Percentiles rank a stretch among this genome's conserved stretches.
Conservation (phyloP, 2,797 vertebrate species). For the Australoheros facetus region DNA sequence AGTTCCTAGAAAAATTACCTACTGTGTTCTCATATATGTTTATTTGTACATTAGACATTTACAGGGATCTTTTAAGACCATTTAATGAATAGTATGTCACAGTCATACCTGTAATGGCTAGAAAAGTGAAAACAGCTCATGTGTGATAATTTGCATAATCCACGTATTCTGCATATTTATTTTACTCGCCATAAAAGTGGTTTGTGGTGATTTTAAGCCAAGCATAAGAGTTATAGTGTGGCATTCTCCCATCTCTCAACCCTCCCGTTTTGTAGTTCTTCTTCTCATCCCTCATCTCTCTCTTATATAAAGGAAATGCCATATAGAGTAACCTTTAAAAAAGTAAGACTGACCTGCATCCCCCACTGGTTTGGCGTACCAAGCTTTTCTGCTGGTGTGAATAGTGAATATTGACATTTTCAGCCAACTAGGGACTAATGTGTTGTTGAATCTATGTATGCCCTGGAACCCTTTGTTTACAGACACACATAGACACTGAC, state of each 20-base stretch:
- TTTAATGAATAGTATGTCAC: neutral
- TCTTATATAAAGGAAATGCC: constrained; percentile 48
- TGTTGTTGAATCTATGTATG: constrained; percentile 55
- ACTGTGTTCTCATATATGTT: neutral
- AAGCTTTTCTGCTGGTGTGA: constrained; percentile 49
- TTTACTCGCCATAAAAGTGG: neutral
- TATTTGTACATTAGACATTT: rapidly evolving
- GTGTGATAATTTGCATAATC: neutral
- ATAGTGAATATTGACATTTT: constrained; percentile 69
- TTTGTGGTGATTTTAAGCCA: neutral
- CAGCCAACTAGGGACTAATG: constrained; percentile 39
- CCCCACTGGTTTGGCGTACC: constrained; percentile 17
- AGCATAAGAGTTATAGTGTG: neutral
- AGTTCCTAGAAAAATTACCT: neutral
- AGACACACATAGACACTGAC: constrained; percentile 5
- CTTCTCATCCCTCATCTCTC: constrained; percentile 9
- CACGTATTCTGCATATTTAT: neutral
- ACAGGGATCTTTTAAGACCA: neutral
- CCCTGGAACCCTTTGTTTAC: constrained; percentile 31
- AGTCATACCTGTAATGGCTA: neutral
- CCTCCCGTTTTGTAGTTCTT: neutral
- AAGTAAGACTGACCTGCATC: constrained; percentile 29
- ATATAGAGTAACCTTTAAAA: constrained; percentile 58
- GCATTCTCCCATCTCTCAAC: constrained; percentile 10
- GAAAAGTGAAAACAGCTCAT: neutral